Evolutionary conservation across 1,140 invertebrate species (phyloP), one percentile per base, ranked within the genome.

Genomic region (Anadara kagoshimensis): DNA sequence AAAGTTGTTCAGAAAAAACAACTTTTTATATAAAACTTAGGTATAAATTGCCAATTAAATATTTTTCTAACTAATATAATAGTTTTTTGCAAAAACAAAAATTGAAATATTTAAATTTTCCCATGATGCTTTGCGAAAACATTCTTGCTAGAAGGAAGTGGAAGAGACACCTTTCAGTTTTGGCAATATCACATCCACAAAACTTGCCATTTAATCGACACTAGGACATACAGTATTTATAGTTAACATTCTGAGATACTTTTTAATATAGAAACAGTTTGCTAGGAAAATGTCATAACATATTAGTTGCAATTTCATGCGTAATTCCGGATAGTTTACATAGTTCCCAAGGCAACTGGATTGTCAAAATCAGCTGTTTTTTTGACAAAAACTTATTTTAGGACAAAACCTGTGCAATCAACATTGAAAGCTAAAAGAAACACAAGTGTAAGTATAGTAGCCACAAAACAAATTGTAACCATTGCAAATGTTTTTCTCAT

Each of bases 291-390:
- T 58, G 29, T 36, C 29, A 36, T 36, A 36, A 7, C 29, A 36
- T 36, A 36, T 36, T 36, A 3, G 7, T 36, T 36, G 29, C 29
- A 36, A 3, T 36, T 7, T 7, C 29, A 36, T 36, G 29, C 2
- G 29, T 36, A 36, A 36, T 36, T 36, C 29, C 29, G 26, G 26
- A 49, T 74, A 68, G 76, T 78, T 78, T 72, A 75, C 58, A 56
- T 69, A 76, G 78, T 79, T 73, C 74, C 78, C 71, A 79, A 70
- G 78, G 75, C 71, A 73, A 79, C 78, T 49, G 22, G 20, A 49
- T 49, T n/a, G 26, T 51, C 49, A 36, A 36, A 36, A 36, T 36
- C 29, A 36, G 29, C 29, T 36, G 29, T 36, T 36, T 36, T 36
- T 36, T 36, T 36, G 29, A 36, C 29, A 36, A 36, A 36, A 36